Base-by-base conservation (phyloP, 2,797 vertebrate species). In the Tragelaphus oryx region DNA sequence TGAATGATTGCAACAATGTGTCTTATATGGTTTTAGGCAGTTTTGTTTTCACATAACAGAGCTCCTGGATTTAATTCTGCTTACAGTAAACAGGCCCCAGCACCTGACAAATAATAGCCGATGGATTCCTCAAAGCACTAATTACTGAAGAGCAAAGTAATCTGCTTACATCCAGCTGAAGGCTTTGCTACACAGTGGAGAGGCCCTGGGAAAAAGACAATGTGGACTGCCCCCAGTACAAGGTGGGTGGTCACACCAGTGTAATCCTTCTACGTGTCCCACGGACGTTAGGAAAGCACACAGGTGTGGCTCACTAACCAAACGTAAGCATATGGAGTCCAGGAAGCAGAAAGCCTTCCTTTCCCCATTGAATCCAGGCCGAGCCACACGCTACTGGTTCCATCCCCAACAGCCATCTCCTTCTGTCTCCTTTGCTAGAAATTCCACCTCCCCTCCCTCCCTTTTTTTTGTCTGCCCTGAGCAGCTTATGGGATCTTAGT, bases 51-150 rank as follows among this genome's bases (percentile, higher is more conserved):
- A 16, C 16, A 50, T 54, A 85, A 60, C 44, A 37, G 52, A 48
- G 79, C 65, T 93, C 68, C 44, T 78, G 83, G 95, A 89, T 89
- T 88, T 76, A 57, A 93, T 83, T 86, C 93, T 86, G 44, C 87
- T 96, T 60, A 50, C n/a, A 9, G 54, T 8, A 71, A 83, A 76
- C 30, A 68, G 52, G 55, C 37, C 20, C 37, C 22, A 14, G 59
- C 44, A 16, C n/a, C 44, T 80, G n/a, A 87, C 30, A 48, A 55
- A 79, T 95, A 12, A 24, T 13, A 90, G 82, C 87, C 74, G 22
- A 6, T 71, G 44, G 57, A 78, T 83, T 60, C 26, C 89, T 78
- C 75, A 26, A 74, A 93, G 87, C 52, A n/a, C 33, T 50, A 75
- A 80, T 83, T 93, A 57, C 52, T 87, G 60, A 57, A 76, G 81